Percentiles rank a stretch among this genome's conserved stretches.
Conservation (phyloP, 2,113 vertebrate species). For the Galbula dea region DNA sequence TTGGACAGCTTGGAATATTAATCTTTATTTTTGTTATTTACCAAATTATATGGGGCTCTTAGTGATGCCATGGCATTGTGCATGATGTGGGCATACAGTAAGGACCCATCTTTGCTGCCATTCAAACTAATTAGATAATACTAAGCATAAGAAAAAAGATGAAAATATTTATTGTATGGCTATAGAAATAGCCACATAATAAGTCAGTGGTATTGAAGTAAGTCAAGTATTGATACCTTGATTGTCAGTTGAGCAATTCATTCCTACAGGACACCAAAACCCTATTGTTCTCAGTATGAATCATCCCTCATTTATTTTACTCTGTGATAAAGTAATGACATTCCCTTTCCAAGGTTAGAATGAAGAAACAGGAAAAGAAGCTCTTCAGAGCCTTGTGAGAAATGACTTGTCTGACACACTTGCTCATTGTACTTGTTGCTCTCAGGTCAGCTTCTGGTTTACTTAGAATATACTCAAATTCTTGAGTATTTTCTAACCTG, state of each 20-base stretch:
- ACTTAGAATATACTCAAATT: background rate
- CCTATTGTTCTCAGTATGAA: background rate
- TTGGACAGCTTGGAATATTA: background rate
- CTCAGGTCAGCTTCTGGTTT: background rate
- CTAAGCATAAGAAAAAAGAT: background rate
- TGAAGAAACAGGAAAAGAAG: background rate
- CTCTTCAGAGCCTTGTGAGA: background rate
- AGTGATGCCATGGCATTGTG: background rate
- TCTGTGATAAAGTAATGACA: background rate
- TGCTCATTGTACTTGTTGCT: background rate
- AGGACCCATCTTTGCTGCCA: background rate
- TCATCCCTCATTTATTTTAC: background rate
- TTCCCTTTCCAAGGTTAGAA: background rate
- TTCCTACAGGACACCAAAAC: background rate
- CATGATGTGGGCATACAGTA: background rate
- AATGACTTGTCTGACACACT: background rate
- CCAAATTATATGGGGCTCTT: background rate
- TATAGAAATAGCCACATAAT: background rate
- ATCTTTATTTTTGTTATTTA: background rate
- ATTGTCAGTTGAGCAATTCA: background rate
- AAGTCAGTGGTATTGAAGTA: background rate
- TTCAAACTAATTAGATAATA: background rate
- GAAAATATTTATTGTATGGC: background rate
- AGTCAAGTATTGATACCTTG: background rate
- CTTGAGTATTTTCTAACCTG: background rate